phyloP scores from a whole-genome alignment of 2,888 invertebrate genomes.

The Cantharis lateralis region DNA sequence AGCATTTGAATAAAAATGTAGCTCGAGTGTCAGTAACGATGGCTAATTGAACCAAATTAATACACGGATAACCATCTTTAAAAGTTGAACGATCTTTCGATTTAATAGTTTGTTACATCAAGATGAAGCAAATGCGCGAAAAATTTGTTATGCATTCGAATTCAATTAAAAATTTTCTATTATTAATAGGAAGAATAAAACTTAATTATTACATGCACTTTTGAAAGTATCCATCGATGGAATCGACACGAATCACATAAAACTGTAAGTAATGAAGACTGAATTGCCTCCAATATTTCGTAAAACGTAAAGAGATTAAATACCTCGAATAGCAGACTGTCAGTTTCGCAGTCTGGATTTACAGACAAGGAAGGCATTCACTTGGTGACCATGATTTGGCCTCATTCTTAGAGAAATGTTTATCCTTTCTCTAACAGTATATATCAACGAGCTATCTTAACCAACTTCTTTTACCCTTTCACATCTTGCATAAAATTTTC shows the following conservation, averaged over 20 bases:
- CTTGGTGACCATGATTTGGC: conserved; percentile 3
- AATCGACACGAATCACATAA: neutral
- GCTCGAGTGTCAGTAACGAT: neutral
- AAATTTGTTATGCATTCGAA: neutral
- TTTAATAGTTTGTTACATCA: neutral
- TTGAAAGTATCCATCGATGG: neutral
- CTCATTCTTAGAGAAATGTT: conserved; percentile 1
- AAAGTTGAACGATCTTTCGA: conserved; percentile 3
- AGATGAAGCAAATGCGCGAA: neutral
- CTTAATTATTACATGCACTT: neutral
- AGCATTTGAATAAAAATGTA: neutral
- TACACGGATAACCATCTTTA: neutral
- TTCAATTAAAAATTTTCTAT: neutral
- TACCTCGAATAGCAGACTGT: neutral
- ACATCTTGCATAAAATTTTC: neutral
- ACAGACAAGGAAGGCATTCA: conserved; percentile 4
- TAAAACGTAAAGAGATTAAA: neutral
- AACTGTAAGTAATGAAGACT: neutral
- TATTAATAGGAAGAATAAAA: neutral
- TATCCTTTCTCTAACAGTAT: conserved; percentile 2
- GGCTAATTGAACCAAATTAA: conserved; percentile 1
- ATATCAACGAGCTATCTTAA: neutral
- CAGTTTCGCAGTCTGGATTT: conserved; percentile 1
- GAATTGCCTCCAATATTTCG: neutral
- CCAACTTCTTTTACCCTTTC: neutral